These are phyloP conservation scores for Tachypleus tridentatus DNA, from an alignment of 1,140 invertebrate species.

Conservation along the genomic window DNA sequence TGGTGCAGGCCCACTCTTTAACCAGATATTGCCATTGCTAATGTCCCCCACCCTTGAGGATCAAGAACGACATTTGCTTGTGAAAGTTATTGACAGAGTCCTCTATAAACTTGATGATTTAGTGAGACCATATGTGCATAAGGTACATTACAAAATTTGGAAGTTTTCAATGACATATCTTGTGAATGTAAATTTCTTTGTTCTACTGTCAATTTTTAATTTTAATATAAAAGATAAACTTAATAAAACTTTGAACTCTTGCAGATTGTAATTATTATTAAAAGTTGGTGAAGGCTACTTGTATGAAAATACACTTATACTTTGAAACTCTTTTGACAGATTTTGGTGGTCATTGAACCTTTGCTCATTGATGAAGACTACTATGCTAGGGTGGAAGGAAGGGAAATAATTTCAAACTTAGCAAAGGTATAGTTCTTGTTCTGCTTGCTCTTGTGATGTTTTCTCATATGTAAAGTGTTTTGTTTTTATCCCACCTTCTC, in stretches of 20 bases:
- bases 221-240: no score
- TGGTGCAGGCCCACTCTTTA: constrained; percentile 95
- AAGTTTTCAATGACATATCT: no score
- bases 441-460: no score
- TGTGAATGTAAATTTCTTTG: no score
- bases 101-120: constrained; percentile 98
- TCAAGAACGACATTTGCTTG: constrained; percentile 97
- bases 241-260: no score
- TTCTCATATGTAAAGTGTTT: constrained; percentile 1
- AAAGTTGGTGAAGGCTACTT: no score
- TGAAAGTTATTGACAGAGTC: constrained; percentile 98
- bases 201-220: no score
- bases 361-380: constrained; percentile 99
- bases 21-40: constrained; percentile 93
- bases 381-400: constrained; percentile 96
- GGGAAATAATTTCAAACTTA: constrained; percentile 99
- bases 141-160: constrained; percentile 43
- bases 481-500: not conserved
- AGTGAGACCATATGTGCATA: constrained; percentile 97
- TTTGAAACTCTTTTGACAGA: constrained; percentile 38
- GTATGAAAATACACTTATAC: no score
- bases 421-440: constrained; percentile 51
- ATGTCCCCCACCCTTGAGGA: constrained; percentile 99
- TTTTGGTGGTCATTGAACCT: constrained; percentile 97
- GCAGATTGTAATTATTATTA: no score